Base-by-base conservation (phyloP, 2,888 invertebrate species). In the Nemapogon koenigi region DNA sequence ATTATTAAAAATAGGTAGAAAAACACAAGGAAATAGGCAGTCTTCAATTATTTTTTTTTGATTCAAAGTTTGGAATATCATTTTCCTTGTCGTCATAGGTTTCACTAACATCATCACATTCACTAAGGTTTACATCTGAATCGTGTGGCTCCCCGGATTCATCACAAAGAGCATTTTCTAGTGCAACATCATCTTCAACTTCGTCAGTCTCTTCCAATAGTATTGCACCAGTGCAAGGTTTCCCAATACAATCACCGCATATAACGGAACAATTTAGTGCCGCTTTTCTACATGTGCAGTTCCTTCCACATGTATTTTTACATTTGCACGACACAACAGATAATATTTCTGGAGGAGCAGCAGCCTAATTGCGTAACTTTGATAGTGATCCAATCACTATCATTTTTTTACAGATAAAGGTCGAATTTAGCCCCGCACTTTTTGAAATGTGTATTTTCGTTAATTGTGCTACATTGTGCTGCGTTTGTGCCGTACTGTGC, bases 231-330 rank as follows among this genome's bases (percentile, higher is more conserved):
- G 27, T 27, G 27, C 27, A 27, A 3, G 27, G 27, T 27, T 10
- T 27, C 3, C 27, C 27, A 27, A n/a, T 27, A 27, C 27, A 27
- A 14, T 27, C 13, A 27, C 10, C 3, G 10, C 27, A 27, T 6
- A 27, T 27, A 3, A 14, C 3, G 3, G 27, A 27, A 27, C 27
- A 27, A 27, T 27, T 27, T 8, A 27, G 13, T 10, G 4, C 35
- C 2, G 35, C 35, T 13, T 35, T 35, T 35, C 25, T 35, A 11
- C 35, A 35, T 2, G 22, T 19, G 35, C 35, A 35, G 19, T 19
- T 35, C 2, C 3, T n/a, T 13, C 22, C 22, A 22, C 35, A 35
- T 19, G 22, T 11, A 3, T 19, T 35, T 35, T 18, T 19, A 13
- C 35, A 35, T 35, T 19, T 35, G 35, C 35, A 35, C 14, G 19